Conservation (phyloP, 2,797 vertebrate species). For the Podarcis lilfordi region DNA sequence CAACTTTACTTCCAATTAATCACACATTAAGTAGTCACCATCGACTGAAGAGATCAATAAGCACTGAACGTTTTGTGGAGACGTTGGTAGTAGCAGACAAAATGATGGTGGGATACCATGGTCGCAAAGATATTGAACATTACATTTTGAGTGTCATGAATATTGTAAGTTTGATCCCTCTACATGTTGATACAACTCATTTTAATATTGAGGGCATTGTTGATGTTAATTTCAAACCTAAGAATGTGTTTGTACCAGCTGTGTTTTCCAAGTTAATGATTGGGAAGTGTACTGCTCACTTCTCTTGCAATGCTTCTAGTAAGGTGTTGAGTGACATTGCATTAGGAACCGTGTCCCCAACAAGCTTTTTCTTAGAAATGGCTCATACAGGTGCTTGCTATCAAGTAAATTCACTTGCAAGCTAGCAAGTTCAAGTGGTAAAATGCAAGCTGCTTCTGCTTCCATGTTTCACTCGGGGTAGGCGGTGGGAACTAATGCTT, state of each 20-base stretch:
- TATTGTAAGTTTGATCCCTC: constrained; percentile 99
- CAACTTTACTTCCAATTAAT: constrained; percentile 72
- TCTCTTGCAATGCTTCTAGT: not conserved
- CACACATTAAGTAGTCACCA: constrained; percentile 65
- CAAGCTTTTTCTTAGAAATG: not conserved
- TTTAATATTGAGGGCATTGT: not conserved
- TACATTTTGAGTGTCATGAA: constrained; percentile 99
- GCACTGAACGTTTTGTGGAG: constrained; percentile 97
- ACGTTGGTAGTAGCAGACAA: constrained; percentile 98
- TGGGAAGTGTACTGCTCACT: not conserved
- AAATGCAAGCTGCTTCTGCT: not conserved
- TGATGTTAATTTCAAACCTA: not conserved
- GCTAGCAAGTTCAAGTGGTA: not conserved
- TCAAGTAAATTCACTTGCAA: not conserved
- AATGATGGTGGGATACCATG: constrained; percentile 99
- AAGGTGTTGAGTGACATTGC: not conserved
- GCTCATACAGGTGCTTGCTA: not conserved
- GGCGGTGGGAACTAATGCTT: not conserved
- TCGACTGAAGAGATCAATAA: constrained; percentile 90
- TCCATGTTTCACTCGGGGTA: not conserved
- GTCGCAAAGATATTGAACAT: constrained; percentile 98
- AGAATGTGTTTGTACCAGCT: not conserved
- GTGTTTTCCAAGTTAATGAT: not conserved
- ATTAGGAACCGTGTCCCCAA: not conserved
- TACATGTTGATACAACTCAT: constrained; percentile 56